Percentiles rank a stretch among this genome's conserved stretches.
phyloP scores from a whole-genome alignment of 2,888 invertebrate genomes.

The Cosmopolites sordidus region DNA sequence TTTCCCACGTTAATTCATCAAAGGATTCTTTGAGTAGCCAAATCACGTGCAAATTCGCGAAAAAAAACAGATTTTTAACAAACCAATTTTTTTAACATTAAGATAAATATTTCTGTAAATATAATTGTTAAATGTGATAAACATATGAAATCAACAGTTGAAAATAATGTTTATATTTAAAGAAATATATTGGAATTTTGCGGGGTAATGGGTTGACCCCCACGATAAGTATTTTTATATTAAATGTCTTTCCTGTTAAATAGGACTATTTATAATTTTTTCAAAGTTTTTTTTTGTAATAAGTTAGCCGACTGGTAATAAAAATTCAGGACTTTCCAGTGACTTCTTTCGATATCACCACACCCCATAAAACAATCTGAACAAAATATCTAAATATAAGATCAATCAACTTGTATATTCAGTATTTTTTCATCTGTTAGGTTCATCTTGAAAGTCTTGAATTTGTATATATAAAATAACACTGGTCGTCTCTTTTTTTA shows the following conservation, averaged over 20 bases:
- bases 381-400: neutral
- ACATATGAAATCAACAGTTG: conserved; percentile 42
- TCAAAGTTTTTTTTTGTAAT: conserved; percentile 17
- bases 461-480: neutral
- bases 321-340: no score
- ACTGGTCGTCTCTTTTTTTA: conserved; percentile 15
- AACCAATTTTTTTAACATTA: conserved; percentile 5
- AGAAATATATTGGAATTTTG: conserved; percentile 31
- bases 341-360: no score
- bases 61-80: neutral
- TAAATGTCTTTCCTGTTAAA: conserved; percentile 32
- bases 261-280: conserved; percentile 30
- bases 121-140: conserved; percentile 50
- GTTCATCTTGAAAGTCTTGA: neutral
- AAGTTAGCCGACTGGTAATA: no score
- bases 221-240: conserved; percentile 32
- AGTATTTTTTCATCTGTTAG: no score
- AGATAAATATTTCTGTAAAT: conserved; percentile 36
- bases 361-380: no score
- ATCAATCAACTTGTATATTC: no score
- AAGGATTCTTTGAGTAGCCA: no score
- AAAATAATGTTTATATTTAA: conserved; percentile 35
- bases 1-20: no score
- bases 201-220: conserved; percentile 33
- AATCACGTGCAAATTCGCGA: no score